Evolutionary conservation across 2,113 vertebrate species (phyloP).

Genomic region (Fulica atra): DNA sequence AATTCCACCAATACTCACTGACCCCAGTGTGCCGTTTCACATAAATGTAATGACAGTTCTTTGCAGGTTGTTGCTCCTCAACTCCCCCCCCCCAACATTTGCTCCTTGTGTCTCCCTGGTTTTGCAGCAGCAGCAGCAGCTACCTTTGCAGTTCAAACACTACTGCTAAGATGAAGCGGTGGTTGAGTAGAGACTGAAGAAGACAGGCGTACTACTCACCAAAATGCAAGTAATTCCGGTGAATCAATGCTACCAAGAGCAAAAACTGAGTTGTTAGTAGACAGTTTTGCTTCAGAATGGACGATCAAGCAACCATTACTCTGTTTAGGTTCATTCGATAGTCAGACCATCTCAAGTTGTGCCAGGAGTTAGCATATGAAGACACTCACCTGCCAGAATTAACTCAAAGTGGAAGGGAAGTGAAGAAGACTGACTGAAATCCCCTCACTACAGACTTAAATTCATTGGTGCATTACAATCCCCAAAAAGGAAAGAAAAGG

Average conservation of each 20-base stretch:
- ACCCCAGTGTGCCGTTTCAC: rapidly evolving
- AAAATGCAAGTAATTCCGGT: neutral
- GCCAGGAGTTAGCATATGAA: neutral
- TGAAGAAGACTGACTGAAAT: neutral
- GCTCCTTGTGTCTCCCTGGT: neutral
- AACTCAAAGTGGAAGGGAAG: neutral
- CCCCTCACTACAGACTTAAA: neutral
- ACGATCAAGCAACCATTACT: neutral
- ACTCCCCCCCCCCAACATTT: neutral
- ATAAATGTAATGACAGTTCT: neutral
- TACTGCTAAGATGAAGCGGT: neutral
- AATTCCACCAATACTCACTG: neutral
- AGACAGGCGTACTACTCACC: neutral
- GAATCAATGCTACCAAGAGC: neutral
- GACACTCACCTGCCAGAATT: neutral
- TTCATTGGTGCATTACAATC: neutral
- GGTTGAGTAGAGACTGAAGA: neutral
- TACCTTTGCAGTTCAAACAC: neutral
- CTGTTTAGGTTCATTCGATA: neutral
- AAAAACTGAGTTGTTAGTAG: neutral
- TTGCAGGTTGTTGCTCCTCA: neutral
- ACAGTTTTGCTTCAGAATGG: neutral
- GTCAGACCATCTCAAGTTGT: neutral
- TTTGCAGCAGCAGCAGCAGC: neutral
- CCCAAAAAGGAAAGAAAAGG: neutral